Conservation (phyloP, 2,113 vertebrate genomes). For the Butorides virescens region DNA sequence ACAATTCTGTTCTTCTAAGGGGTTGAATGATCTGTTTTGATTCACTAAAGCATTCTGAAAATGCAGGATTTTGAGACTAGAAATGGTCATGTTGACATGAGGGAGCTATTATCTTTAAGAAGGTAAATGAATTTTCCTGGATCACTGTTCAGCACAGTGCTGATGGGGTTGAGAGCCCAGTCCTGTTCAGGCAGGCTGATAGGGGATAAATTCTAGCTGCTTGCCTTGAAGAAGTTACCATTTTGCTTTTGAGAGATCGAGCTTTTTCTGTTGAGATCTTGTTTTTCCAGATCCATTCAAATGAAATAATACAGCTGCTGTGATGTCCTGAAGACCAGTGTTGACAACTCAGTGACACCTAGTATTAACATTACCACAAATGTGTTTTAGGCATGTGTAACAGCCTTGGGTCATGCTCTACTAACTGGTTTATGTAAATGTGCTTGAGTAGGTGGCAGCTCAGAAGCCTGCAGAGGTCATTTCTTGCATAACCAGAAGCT, state of each 20-base stretch:
- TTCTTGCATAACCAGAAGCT: not conserved
- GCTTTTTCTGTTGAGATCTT: not conserved
- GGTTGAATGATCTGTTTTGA: not conserved
- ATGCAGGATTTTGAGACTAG: not conserved
- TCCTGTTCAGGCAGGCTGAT: not conserved
- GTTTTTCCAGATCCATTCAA: not conserved
- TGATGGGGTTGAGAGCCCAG: not conserved
- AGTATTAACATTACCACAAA: not conserved
- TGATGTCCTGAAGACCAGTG: not conserved
- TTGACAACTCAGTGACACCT: not conserved
- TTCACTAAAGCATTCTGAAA: not conserved
- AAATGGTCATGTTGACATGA: not conserved
- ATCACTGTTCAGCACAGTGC: not conserved
- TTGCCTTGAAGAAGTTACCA: not conserved
- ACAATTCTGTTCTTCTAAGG: not conserved
- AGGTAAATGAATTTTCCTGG: not conserved
- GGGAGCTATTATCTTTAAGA: not conserved
- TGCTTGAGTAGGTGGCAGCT: not conserved
- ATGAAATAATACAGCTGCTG: not conserved
- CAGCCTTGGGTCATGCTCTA: not conserved
- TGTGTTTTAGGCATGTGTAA: not conserved
- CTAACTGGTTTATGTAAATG: not conserved
- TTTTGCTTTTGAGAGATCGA: not conserved
- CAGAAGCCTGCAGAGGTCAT: not conserved
- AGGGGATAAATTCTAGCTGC: not conserved